Evolutionary conservation across 2,113 vertebrate genomes (phyloP).

Genomic region (Prionailurus bengalensis): DNA sequence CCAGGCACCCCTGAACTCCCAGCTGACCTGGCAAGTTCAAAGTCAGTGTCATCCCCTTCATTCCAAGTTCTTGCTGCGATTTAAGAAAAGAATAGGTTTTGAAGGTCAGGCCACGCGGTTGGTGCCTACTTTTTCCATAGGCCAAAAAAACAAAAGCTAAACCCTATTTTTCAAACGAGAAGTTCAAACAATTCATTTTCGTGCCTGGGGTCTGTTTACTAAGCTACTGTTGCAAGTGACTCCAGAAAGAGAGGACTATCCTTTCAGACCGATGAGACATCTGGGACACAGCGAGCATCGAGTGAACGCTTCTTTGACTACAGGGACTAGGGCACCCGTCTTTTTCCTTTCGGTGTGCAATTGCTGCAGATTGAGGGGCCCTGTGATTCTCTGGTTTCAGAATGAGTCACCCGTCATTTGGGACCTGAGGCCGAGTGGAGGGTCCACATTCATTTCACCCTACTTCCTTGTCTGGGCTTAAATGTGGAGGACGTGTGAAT

Average conservation of each 20-base stretch:
- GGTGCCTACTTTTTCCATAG: not conserved
- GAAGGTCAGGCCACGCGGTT: not conserved
- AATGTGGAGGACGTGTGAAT: constrained; percentile 64
- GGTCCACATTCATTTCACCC: constrained; percentile 59
- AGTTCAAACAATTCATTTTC: not conserved
- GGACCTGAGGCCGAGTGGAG: not conserved
- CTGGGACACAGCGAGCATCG: not conserved
- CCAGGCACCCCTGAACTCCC: not conserved
- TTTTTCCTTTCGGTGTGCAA: not conserved
- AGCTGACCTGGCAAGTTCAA: not conserved
- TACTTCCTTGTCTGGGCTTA: constrained; percentile 51
- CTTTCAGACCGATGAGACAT: not conserved
- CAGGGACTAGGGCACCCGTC: not conserved
- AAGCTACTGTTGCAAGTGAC: constrained; percentile 56
- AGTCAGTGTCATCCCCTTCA: not conserved
- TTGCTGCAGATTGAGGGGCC: constrained; percentile 43
- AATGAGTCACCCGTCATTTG: constrained; percentile 1
- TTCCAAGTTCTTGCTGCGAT: not conserved
- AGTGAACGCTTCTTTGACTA: not conserved
- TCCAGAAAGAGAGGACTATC: not conserved
- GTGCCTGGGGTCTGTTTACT: not conserved
- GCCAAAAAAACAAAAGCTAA: not conserved
- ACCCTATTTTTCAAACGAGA: not conserved
- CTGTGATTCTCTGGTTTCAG: constrained; percentile 69
- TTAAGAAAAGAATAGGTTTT: not conserved